A percentile compares a stretch with the other conserved stretches of the same genome.
Conservation (phyloP, 1,140 invertebrate species). For the Cardiocondyla obscurior region DNA sequence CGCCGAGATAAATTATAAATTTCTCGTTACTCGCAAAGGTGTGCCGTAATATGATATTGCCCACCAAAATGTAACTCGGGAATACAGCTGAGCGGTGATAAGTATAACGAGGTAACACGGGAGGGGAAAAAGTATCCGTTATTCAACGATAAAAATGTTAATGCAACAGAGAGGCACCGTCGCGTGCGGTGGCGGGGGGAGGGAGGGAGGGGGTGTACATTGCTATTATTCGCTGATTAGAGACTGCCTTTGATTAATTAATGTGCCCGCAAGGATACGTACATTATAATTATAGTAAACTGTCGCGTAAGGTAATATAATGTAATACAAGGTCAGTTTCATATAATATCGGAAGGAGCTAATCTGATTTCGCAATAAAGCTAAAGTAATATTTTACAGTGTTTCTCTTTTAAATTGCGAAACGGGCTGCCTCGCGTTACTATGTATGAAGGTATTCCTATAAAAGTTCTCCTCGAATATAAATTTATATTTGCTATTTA, state of each 20-base stretch:
- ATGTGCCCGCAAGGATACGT: neutral
- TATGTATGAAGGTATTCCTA: neutral
- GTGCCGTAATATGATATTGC: slow-evolving; percentile 43
- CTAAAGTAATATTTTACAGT: neutral
- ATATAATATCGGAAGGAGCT: neutral
- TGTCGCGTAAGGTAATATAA: slow-evolving; percentile 1
- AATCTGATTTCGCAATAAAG: slow-evolving; percentile 7
- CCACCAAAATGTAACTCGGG: slow-evolving; percentile 36
- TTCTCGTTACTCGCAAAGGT: slow-evolving; percentile 50
- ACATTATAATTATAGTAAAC: neutral
- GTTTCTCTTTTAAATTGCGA: neutral
- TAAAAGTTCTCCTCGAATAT: neutral
- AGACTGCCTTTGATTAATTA: slow-evolving; percentile 25
- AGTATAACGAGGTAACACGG: slow-evolving; percentile 22
- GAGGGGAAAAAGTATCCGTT: slow-evolving; percentile 3
- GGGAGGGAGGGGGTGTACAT: too few species aligned
- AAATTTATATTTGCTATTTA: neutral
- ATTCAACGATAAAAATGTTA: slow-evolving; percentile 31
- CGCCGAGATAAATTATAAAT: slow-evolving; percentile 54
- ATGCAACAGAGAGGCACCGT: neutral
- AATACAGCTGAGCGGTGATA: slow-evolving; percentile 23
- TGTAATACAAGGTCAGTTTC: slow-evolving; percentile 10
- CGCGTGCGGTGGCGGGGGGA: neutral
- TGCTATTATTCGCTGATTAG: neutral
- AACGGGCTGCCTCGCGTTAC: neutral